Evolutionary conservation across 2,888 invertebrate genomes (phyloP).

Genomic region (Sarcophaga variegata): DNA sequence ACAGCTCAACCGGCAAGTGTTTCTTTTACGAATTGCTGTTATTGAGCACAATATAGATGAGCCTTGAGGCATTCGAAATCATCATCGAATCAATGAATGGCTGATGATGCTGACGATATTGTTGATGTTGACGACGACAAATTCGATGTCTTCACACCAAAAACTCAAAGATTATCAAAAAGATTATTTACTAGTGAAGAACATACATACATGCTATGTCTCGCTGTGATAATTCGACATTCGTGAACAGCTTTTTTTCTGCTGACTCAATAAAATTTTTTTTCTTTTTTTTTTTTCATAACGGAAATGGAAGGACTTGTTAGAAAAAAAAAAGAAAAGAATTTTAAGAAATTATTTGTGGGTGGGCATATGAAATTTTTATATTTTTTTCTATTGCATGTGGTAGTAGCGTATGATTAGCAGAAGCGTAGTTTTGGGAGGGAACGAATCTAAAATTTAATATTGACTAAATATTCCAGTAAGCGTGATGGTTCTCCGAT

Average conservation of each 20-base stretch:
- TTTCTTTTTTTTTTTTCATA: conserved; percentile 35
- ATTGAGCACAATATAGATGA: conserved; percentile 30
- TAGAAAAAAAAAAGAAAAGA: conserved; percentile 27
- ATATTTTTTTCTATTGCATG: too few relatives aligned
- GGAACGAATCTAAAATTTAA: too few relatives aligned
- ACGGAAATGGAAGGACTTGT: conserved; percentile 49
- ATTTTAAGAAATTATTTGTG: conserved; percentile 52
- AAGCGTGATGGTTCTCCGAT: too few relatives aligned
- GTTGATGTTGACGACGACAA: conserved; percentile 41
- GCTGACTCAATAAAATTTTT: conserved; percentile 69
- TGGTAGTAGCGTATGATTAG: too few relatives aligned
- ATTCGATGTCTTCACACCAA: conserved; percentile 32
- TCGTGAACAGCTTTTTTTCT: conserved; percentile 70
- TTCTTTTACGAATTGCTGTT: conserved; percentile 35
- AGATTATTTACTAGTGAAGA: conserved; percentile 26
- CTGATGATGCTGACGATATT: conserved; percentile 18
- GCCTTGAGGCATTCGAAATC: conserved; percentile 55
- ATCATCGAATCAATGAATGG: conserved; percentile 11
- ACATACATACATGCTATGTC: conserved; percentile 52
- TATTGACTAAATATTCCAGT: too few relatives aligned
- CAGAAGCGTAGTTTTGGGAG: too few relatives aligned
- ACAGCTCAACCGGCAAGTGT: conserved; percentile 55
- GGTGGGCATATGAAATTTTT: conserved; percentile 41
- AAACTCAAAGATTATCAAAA: conserved; percentile 27
- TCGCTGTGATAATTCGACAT: conserved; percentile 75